Base-by-base conservation (phyloP, 2,113 vertebrate genomes). In the Mungos mungo region DNA sequence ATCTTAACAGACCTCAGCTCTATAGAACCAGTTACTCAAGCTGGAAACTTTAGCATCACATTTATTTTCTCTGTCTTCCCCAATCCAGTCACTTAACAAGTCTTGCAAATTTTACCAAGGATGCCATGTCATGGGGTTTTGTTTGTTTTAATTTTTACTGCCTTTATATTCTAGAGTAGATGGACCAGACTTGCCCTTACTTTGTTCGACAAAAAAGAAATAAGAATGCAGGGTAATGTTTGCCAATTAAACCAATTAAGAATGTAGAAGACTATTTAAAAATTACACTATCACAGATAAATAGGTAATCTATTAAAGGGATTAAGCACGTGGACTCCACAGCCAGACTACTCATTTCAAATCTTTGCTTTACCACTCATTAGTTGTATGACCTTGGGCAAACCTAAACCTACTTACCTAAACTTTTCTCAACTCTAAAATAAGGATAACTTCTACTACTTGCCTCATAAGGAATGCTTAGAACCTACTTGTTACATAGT, bases 1-100 rank as follows among this genome's bases (percentile, higher is more conserved):
- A 52, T 69, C 68, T 93, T 83, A 95, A 89, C 86, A 83, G 18
- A 81, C n/a, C 25, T 90, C 25, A 84, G 27, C n/a, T 95, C 8
- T 79, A 0, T 38, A 21, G 8, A 85, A 47, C 16, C 13, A 85
- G 5, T 74, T 45, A 23, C 54, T 84, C 60, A 88, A 80, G 41
- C 66, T 66, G 79, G 71, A 72, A 93, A 95, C 29, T 45, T 47
- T 8, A 33, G 31, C 29, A 65, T 63, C 50, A 14, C 66, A 31
- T 95, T 92, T 96, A 72, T 85, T 50, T 84, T 88, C 21, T 84
- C 16, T 66, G 0, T 60, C 50, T 65, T 66, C 15, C 11, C 23
- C 23, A 77, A 2, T 68, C 69, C 15, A 83, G 1, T 89, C 38
- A 63, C 29, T 84, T 15, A 38, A 52, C 38, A 92, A 35, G 12